These are phyloP conservation scores for Spatula versicolor DNA, from an alignment of 2,797 vertebrate species.

Conservation along the genomic window DNA sequence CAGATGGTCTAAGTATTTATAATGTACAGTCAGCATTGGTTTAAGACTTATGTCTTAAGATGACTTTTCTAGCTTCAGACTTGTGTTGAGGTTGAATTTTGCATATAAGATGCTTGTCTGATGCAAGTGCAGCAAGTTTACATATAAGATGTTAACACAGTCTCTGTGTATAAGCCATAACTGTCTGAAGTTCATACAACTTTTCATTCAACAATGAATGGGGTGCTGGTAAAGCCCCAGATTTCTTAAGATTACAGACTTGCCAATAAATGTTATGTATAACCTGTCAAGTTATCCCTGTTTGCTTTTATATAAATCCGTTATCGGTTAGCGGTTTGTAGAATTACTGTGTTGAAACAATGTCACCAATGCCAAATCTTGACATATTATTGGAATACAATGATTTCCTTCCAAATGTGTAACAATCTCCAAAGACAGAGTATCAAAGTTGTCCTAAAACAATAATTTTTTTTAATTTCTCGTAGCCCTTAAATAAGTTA, in stretches of 20 bases:
- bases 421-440: neutral
- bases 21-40: neutral
- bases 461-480: neutral
- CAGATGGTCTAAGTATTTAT: neutral
- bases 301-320: neutral
- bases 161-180: accelerated
- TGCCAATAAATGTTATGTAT: neutral
- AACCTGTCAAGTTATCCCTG: neutral
- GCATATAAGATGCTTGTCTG: neutral
- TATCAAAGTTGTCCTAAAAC: neutral
- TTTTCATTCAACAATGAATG: neutral
- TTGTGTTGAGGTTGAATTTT: neutral
- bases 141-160: accelerated
- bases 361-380: neutral
- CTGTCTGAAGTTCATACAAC: neutral
- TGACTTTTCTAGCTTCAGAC: neutral
- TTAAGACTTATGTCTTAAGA: neutral
- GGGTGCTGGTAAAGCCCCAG: neutral
- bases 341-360: neutral
- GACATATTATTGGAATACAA: neutral
- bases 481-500: neutral
- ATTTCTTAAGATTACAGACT: neutral
- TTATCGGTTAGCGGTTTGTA: neutral
- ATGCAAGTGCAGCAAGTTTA: neutral
- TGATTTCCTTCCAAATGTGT: neutral